Percentiles rank a stretch among this genome's conserved stretches.
phyloP scores from a whole-genome alignment of 2,888 invertebrate genomes.

The Lamellibrachia columna region DNA sequence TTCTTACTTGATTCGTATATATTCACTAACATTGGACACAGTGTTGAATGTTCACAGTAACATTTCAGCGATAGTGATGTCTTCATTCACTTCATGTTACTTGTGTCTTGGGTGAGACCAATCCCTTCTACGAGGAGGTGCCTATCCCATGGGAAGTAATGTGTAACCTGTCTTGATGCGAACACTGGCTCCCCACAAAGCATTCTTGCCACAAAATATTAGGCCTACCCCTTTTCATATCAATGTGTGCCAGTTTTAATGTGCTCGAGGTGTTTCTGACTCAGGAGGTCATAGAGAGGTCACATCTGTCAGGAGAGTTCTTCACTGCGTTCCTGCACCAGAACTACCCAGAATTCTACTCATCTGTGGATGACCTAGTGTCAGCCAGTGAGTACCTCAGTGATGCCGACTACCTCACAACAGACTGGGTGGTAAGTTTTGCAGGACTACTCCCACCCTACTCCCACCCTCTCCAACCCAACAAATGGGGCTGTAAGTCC shows the following conservation, averaged over 20 bases:
- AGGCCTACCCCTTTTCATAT: background rate
- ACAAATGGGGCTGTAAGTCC: no score
- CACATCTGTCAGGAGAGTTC: slow-evolving; percentile 63
- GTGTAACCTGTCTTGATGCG: no score
- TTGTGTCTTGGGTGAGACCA: no score
- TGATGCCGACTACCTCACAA: slow-evolving; percentile 78
- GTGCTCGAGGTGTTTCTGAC: slow-evolving; percentile 11
- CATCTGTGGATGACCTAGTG: slow-evolving; percentile 73
- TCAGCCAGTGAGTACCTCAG: slow-evolving; percentile 76
- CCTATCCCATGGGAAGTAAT: no score
- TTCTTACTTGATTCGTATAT: background rate
- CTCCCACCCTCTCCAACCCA: background rate
- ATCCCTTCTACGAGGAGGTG: no score
- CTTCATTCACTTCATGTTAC: no score
- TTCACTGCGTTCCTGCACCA: slow-evolving; percentile 66
- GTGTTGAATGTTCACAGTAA: no score
- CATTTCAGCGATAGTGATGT: no score
- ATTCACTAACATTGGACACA: no score
- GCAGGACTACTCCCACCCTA: background rate
- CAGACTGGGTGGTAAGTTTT: slow-evolving; percentile 61
- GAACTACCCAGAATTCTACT: slow-evolving; percentile 75
- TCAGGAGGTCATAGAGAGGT: slow-evolving; percentile 63
- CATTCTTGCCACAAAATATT: background rate
- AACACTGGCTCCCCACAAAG: background rate
- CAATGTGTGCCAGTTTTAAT: background rate